Percentiles rank a stretch among this genome's conserved stretches.
These are phyloP conservation scores for Varroa destructor DNA, from an alignment of 1,140 invertebrate species.

Conservation along the genomic window DNA sequence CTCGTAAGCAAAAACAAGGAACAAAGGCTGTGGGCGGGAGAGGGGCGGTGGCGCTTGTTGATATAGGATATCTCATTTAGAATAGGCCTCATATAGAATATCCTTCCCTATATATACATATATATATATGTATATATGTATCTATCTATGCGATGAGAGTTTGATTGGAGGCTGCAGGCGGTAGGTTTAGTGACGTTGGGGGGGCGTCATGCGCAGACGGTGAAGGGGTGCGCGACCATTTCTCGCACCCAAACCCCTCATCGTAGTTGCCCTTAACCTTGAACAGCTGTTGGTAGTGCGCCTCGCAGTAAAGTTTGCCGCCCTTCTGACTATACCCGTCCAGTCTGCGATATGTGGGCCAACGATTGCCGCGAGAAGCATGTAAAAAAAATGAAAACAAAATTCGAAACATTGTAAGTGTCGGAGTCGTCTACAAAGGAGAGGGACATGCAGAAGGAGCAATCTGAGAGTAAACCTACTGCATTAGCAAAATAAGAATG, in stretches of 20 bases:
- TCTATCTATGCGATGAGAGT: conserved; percentile 21
- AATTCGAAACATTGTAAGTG: not conserved
- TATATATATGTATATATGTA: too few species aligned
- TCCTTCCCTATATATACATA: too few species aligned
- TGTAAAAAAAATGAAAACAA: conserved; percentile 26
- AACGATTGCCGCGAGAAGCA: conserved; percentile 15
- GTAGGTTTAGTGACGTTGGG: conserved; percentile 12
- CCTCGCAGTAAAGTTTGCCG: conserved; percentile 59
- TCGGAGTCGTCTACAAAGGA: too few species aligned
- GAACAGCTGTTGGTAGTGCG: conserved; percentile 66
- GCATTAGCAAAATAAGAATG: too few species aligned
- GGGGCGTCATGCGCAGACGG: conserved; percentile 20
- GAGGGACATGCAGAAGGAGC: too few species aligned
- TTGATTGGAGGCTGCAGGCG: conserved; percentile 19
- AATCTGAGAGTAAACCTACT: too few species aligned
- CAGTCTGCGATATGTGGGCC: conserved; percentile 47
- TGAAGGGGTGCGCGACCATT: conserved; percentile 32
- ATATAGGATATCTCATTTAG: too few species aligned
- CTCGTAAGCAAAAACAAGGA: too few species aligned
- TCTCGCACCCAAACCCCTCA: conserved; percentile 53
- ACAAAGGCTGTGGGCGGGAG: too few species aligned
- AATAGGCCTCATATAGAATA: too few species aligned
- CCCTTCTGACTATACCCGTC: conserved; percentile 61
- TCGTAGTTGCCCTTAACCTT: conserved; percentile 72
- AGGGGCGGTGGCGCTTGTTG: too few species aligned